Evolutionary conservation across 2,113 vertebrate genomes (phyloP).

Genomic region (Pheucticus melanocephalus): DNA sequence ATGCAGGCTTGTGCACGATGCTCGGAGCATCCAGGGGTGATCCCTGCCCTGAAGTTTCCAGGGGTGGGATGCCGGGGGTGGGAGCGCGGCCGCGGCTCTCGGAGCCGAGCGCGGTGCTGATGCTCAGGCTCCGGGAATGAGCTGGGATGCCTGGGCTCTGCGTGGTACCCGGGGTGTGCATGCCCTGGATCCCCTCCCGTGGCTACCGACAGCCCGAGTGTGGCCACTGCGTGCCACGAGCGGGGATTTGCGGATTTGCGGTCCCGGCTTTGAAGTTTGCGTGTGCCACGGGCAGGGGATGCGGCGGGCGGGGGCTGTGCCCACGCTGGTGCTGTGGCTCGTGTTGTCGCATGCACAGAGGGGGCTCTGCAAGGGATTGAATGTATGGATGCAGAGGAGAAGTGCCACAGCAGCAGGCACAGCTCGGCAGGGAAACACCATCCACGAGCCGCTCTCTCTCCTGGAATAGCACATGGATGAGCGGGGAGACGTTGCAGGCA

Average conservation of each 20-base stretch:
- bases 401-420: neutral
- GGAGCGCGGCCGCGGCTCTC: neutral
- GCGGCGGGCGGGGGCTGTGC: neutral
- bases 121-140: neutral
- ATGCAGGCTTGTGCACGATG: neutral
- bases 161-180: neutral
- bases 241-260: accelerated
- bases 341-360: neutral
- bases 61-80: neutral
- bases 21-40: neutral
- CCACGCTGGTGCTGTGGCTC: accelerated
- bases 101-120: accelerated
- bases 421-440: neutral
- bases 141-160: neutral
- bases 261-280: neutral
- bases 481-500: neutral
- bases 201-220: accelerated
- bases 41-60: neutral
- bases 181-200: accelerated
- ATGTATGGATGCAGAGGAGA: neutral
- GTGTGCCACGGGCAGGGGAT: neutral
- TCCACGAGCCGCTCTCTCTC: accelerated
- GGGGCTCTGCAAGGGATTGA: neutral
- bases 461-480: neutral
- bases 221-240: accelerated